These are phyloP conservation scores for Genyomyrus donnyi DNA, from an alignment of 2,113 vertebrate genomes.

Conservation along the genomic window DNA sequence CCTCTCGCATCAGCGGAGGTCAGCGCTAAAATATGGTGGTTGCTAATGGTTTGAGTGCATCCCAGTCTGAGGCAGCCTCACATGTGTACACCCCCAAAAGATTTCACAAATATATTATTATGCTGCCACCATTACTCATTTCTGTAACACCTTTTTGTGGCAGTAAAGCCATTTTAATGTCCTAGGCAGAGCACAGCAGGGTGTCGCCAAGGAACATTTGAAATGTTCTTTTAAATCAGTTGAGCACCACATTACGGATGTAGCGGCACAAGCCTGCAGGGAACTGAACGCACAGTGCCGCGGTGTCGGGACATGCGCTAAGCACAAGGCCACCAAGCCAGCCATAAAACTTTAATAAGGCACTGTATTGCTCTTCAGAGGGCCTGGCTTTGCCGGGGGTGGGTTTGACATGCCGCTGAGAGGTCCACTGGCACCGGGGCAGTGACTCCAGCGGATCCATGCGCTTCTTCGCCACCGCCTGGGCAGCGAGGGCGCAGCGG, in stretches of 20 bases:
- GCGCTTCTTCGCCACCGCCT: neutral
- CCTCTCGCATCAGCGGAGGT: neutral
- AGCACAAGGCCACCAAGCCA: neutral
- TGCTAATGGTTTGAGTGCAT: neutral
- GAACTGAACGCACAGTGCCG: neutral
- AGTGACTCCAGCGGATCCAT: neutral
- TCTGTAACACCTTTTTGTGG: neutral
- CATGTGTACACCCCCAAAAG: neutral
- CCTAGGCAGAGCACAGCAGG: neutral
- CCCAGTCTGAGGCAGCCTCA: neutral
- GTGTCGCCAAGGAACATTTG: neutral
- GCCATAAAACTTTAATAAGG: constrained; percentile 1
- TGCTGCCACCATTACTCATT: neutral
- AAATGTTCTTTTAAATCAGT: neutral
- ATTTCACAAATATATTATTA: constrained; percentile 9
- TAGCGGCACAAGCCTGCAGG: neutral
- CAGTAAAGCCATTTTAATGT: neutral
- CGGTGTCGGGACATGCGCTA: neutral
- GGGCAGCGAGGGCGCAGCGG: neutral
- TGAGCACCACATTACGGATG: neutral
- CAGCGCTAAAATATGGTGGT: neutral
- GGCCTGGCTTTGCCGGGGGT: neutral
- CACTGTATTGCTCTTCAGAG: neutral
- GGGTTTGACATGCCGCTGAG: neutral
- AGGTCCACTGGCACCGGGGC: neutral